phyloP scores from a whole-genome alignment of 2,113 vertebrate genomes.

The Thalassoma bifasciatum region DNA sequence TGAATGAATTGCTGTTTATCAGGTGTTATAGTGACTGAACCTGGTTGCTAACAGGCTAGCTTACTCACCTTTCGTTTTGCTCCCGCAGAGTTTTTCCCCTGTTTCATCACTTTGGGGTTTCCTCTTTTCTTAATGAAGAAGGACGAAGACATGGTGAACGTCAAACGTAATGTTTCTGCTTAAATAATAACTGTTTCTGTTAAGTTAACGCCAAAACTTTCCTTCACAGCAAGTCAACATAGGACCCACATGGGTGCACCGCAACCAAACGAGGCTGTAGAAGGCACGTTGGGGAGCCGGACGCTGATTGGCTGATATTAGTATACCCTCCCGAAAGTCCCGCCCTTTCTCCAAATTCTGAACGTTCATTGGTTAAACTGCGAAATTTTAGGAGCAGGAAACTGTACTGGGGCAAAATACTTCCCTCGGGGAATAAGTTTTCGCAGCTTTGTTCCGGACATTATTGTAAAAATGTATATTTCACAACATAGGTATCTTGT shows the following conservation, averaged over 20 bases:
- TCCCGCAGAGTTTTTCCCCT: conserved; percentile 43
- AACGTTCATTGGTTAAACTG: conserved; percentile 50
- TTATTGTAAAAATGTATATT: conserved; percentile 66
- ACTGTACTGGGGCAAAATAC: conserved; percentile 70
- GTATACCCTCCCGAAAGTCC: fast-evolving
- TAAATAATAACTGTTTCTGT: background rate
- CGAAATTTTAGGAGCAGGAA: conserved; percentile 55
- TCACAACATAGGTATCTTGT: background rate
- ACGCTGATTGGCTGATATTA: conserved; percentile 51
- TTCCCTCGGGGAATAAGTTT: conserved; percentile 71
- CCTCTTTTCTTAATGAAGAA: conserved; percentile 82
- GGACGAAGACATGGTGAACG: conserved; percentile 75
- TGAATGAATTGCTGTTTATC: background rate
- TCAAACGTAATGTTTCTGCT: background rate
- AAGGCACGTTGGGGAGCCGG: fast-evolving
- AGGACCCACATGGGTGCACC: conserved; percentile 70
- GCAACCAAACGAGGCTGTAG: conserved; percentile 56
- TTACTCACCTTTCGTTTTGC: conserved; percentile 78
- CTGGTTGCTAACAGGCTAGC: conserved; percentile 20
- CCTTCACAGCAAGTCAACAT: conserved; percentile 48
- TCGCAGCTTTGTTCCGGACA: conserved; percentile 68
- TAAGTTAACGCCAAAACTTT: background rate
- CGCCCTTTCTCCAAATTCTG: conserved; percentile 8
- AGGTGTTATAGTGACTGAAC: conserved; percentile 9
- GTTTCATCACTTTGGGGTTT: conserved; percentile 53